phyloP scores from a whole-genome alignment of 1,140 invertebrate species.

The Helicorthomorpha holstii region DNA sequence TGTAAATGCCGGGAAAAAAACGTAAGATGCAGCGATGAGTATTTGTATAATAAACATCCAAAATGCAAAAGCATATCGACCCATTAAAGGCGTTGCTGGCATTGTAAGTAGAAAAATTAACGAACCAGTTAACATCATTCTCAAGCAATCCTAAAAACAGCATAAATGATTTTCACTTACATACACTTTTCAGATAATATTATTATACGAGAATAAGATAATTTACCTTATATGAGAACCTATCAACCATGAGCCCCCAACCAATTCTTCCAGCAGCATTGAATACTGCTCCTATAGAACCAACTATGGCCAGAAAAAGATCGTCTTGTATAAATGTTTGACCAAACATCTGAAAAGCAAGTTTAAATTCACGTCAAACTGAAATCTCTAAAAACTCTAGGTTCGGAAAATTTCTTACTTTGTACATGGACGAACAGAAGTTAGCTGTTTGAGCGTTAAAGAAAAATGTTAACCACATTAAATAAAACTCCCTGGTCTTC shows the following conservation, averaged over 20 bases:
- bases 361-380: background rate
- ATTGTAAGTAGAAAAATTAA: background rate
- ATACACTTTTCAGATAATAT: background rate
- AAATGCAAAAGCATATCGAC: slow-evolving; percentile 15
- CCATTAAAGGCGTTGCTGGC: slow-evolving; percentile 7
- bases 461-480: slow-evolving; percentile 25
- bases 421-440: slow-evolving; percentile 29
- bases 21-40: slow-evolving; percentile 18
- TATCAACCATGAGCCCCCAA: slow-evolving; percentile 30
- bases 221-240: slow-evolving; percentile 23
- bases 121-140: background rate
- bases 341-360: slow-evolving; percentile 20
- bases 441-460: slow-evolving; percentile 25
- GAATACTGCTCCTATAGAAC: slow-evolving; percentile 29
- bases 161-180: background rate
- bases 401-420: slow-evolving; percentile 14
- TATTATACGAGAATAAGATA: background rate
- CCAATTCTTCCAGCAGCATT: slow-evolving; percentile 29
- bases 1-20: slow-evolving; percentile 17
- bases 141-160: background rate
- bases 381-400: background rate
- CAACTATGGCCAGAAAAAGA: slow-evolving; percentile 28
- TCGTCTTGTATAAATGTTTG: slow-evolving; percentile 31
- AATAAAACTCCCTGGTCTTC: slow-evolving; percentile 17
- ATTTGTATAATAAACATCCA: slow-evolving; percentile 18